phyloP scores from a whole-genome alignment of 2,113 vertebrate genomes.

The Hippocampus abdominalis region DNA sequence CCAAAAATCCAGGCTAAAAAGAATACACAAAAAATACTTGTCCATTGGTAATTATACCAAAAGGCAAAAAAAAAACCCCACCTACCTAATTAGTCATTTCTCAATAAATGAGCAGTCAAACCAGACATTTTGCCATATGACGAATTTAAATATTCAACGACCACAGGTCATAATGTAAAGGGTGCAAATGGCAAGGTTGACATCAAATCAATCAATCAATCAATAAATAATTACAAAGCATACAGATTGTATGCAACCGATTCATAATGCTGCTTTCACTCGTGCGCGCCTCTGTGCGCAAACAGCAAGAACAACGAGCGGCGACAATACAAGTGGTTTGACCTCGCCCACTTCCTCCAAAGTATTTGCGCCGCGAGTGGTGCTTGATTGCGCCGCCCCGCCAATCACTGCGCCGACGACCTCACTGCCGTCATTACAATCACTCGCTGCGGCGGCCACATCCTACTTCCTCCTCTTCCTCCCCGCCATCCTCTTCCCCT shows the following conservation, averaged over 20 bases:
- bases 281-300: background rate
- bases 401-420: constrained; percentile 52
- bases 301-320: background rate
- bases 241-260: background rate
- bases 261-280: background rate
- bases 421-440: constrained; percentile 51
- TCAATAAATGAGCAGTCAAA: too few relatives aligned
- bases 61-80: too few relatives aligned
- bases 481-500: constrained; percentile 8
- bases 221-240: too few relatives aligned
- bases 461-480: constrained; percentile 13
- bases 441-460: constrained; percentile 39
- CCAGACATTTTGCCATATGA: too few relatives aligned
- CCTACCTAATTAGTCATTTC: too few relatives aligned
- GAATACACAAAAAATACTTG: too few relatives aligned
- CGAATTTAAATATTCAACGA: too few relatives aligned
- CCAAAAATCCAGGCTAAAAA: background rate
- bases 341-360: constrained; percentile 33
- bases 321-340: constrained; percentile 24
- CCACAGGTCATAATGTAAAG: too few relatives aligned
- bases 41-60: too few relatives aligned
- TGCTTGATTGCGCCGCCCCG: constrained; percentile 34
- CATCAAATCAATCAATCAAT: background rate
- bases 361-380: constrained; percentile 26
- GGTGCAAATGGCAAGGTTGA: background rate